Evolutionary conservation across 1,140 invertebrate genomes (phyloP).

Genomic region (Drosophila arawakana): DNA sequence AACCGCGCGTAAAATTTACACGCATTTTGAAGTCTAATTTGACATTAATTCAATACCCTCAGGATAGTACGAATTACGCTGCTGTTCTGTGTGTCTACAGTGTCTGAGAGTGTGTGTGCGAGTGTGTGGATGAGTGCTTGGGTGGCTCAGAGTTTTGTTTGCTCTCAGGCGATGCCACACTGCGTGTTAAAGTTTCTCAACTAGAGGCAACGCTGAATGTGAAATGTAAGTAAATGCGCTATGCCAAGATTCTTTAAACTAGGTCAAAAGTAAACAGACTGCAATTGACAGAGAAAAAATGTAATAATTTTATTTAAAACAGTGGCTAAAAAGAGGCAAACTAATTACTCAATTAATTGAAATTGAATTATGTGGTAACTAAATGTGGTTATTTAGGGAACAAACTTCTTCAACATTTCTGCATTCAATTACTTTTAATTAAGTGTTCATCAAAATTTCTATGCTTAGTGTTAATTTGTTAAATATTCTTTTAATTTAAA

Average conservation of each 20-base stretch:
- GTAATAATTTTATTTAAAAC: too few species aligned
- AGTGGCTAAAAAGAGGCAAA: too few species aligned
- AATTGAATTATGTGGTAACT: too few species aligned
- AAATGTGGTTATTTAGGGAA: too few species aligned
- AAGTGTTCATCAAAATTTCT: too few species aligned
- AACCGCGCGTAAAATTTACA: constrained; percentile 74
- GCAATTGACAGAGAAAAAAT: too few species aligned
- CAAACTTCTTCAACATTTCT: too few species aligned
- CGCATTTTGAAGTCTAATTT: constrained; percentile 80
- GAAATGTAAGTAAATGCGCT: constrained; percentile 1
- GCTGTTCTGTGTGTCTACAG: constrained; percentile 20
- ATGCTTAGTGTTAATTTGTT: too few species aligned
- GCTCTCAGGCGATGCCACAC: constrained; percentile 12
- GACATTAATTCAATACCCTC: constrained; percentile 75
- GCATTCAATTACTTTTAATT: too few species aligned
- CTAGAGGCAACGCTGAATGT: constrained; percentile 20
- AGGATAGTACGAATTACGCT: constrained; percentile 52
- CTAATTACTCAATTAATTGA: too few species aligned
- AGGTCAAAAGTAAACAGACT: background rate
- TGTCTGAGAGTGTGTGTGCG: background rate
- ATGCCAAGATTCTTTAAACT: background rate
- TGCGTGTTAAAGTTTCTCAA: constrained; percentile 42
- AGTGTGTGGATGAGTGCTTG: constrained; percentile 22
- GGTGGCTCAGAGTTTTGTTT: constrained; percentile 18
- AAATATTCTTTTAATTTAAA: too few species aligned